A percentile compares a stretch with the other conserved stretches of the same genome.
phyloP scores from a whole-genome alignment of 2,113 vertebrate genomes.

The Callocephalon fimbriatum region DNA sequence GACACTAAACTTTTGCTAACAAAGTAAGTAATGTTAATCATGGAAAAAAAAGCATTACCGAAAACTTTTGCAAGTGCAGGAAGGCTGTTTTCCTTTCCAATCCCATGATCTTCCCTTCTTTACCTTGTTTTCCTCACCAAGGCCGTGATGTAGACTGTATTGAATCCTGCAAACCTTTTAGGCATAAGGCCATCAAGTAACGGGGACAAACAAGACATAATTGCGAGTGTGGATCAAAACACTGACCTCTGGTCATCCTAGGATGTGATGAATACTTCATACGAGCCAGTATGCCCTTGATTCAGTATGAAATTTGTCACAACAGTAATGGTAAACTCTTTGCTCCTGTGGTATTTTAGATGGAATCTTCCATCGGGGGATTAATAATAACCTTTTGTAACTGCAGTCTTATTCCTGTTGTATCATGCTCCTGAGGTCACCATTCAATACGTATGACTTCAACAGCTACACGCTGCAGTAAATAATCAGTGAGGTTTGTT shows the following conservation, averaged over 20 bases:
- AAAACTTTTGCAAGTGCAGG: too few species aligned
- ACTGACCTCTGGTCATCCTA: neutral
- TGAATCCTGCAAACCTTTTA: neutral
- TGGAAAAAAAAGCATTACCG: too few species aligned
- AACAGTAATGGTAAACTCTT: neutral
- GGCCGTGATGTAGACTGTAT: rapidly evolving
- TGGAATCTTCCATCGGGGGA: neutral
- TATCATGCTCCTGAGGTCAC: neutral
- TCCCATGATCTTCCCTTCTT: too few species aligned
- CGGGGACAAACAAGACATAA: neutral
- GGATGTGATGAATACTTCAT: neutral
- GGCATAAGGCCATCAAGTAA: neutral
- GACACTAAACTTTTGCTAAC: too few species aligned
- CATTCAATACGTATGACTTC: neutral
- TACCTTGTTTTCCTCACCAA: neutral
- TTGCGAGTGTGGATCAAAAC: neutral
- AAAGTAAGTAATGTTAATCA: too few species aligned
- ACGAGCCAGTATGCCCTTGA: neutral
- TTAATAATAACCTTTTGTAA: neutral
- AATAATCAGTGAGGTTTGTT: neutral
- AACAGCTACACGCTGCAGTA: neutral
- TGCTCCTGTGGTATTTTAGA: neutral
- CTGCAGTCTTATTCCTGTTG: neutral
- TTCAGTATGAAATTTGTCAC: neutral
- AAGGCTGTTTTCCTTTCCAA: too few species aligned